phyloP scores from a whole-genome alignment of 2,888 invertebrate species.

The Bedellia somnulentella region DNA sequence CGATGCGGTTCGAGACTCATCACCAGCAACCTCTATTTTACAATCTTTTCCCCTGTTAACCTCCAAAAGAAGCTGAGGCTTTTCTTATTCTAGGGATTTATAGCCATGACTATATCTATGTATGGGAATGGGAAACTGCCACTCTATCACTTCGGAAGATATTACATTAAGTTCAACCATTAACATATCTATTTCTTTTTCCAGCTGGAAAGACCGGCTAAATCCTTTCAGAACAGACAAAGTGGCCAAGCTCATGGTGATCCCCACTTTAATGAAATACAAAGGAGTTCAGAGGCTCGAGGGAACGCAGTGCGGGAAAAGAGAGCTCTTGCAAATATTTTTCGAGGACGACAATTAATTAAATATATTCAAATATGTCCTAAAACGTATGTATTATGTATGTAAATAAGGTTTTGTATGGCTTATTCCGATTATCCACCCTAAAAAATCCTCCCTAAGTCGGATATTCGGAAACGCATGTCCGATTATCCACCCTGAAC shows the following conservation, averaged over 20 bases:
- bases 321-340: slow-evolving; percentile 77
- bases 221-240: slow-evolving; percentile 81
- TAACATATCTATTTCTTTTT: slow-evolving; percentile 17
- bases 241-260: slow-evolving; percentile 70
- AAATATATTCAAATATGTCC: neutral
- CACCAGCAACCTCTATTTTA: no score
- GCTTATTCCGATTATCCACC: no score
- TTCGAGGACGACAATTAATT: slow-evolving; percentile 68
- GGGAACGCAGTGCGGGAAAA: slow-evolving; percentile 74
- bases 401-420: neutral
- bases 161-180: neutral
- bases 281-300: slow-evolving; percentile 76
- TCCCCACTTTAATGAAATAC: slow-evolving; percentile 83
- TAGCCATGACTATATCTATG: slow-evolving; percentile 1
- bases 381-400: neutral
- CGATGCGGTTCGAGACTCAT: no score
- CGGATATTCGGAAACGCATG: no score
- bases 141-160: slow-evolving; percentile 5
- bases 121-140: slow-evolving; percentile 11
- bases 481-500: no score
- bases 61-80: no score
- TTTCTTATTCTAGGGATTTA: neutral
- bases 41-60: no score
- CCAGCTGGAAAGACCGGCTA: slow-evolving; percentile 81
- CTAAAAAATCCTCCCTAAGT: no score